Base-by-base conservation (phyloP, 2,888 invertebrate genomes). In the Polyommatus iphigenia region DNA sequence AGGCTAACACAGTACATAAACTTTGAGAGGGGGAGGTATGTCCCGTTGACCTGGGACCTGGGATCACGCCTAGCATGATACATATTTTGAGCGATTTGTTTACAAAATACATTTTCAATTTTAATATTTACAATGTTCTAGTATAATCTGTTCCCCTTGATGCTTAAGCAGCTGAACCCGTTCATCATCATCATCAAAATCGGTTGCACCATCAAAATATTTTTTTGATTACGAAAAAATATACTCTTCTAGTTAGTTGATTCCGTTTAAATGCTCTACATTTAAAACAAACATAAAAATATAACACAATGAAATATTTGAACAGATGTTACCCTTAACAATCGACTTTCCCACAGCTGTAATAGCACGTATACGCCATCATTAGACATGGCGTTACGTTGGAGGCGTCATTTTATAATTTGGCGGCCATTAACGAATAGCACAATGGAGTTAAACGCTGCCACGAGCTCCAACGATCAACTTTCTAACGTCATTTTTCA, bases 401-500 rank as follows among this genome's bases (percentile, higher is more conserved):
- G 8, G 73, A 20, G 73, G 10, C 46, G 46, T 54, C 54, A 54
- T 75, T 54, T 75, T 15, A 32, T 75, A 54, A 75, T 54, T 75
- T 54, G 75, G 54, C 50, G 24, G 41, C 73, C 75, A 75, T 75
- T 54, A 73, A 15, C 89, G 89, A 59, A 76, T 76, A 18, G 18
- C 76, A 76, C 76, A 76, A 62, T 76, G 76, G 76, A 76, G 59
- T 36, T 62, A 62, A 76, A 75, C 29, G 75, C 50, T 75, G 24
- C 50, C 41, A 50, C 54, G 29, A 75, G 75, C 54, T 75, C 75
- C 24, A 75, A 15, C 67, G 62, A 20, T 20, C 24, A 20, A 76
- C 62, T 76, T 76, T 85, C 83, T 85, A 85, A 85, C 88, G 86
- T 87, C 87, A 83, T 73, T 75, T 73, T 72, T 77, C 71, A 76